Evolutionary conservation across 2,888 invertebrate genomes (phyloP).

Genomic region (Gibbula magus): DNA sequence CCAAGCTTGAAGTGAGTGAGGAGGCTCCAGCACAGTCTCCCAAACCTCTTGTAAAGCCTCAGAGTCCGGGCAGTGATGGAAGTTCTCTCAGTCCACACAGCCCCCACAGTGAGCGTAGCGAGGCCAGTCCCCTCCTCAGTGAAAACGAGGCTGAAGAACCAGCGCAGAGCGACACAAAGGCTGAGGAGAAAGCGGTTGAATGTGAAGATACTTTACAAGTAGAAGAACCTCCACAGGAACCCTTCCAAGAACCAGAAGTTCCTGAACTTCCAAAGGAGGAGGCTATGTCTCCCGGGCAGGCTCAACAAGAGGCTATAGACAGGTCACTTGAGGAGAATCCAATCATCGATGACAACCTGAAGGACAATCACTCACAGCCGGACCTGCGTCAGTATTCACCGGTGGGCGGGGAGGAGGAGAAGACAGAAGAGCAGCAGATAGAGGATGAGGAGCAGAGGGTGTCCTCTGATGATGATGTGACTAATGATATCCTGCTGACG

Average conservation of each 20-base stretch:
- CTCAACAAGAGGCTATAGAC: conserved; percentile 27
- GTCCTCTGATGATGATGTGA: conserved; percentile 45
- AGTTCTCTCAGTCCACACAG: conserved; percentile 4
- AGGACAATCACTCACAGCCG: not conserved
- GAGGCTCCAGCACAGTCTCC: not conserved
- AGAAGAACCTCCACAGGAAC: not conserved
- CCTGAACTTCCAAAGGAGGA: conserved; percentile 9
- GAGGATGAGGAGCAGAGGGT: conserved; percentile 25
- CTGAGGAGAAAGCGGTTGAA: conserved; percentile 41
- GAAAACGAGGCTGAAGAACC: conserved; percentile 1
- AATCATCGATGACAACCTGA: conserved; percentile 7
- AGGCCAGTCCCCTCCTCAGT: conserved; percentile 4
- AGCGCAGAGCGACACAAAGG: conserved; percentile 44
- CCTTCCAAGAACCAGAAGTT: not conserved
- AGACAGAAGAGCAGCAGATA: conserved; percentile 25
- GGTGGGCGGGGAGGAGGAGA: conserved; percentile 24
- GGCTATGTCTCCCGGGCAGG: conserved; percentile 21
- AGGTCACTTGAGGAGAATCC: conserved; percentile 24
- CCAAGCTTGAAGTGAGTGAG: conserved; percentile 39
- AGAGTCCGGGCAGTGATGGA: conserved; percentile 6
- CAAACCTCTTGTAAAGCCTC: not conserved
- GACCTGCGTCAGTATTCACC: not conserved
- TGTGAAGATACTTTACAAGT: conserved; percentile 33
- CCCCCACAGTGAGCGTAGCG: conserved; percentile 19
- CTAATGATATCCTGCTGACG: conserved; percentile 51